Evolutionary conservation across 2,888 invertebrate genomes (phyloP).

Genomic region (Acrobasis repandana): DNA sequence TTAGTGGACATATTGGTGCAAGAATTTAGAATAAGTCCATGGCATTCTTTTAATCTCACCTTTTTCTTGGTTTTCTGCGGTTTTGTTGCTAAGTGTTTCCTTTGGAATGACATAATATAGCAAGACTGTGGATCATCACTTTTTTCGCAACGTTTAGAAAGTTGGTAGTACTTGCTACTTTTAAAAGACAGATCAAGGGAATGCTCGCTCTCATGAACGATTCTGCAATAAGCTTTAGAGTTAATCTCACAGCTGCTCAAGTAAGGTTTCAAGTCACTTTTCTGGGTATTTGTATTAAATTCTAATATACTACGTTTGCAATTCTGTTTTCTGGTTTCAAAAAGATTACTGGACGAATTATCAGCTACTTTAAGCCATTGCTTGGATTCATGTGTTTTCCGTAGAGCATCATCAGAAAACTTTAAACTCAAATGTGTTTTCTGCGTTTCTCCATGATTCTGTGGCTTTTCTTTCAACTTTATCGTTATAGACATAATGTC

Average conservation of each 20-base stretch:
- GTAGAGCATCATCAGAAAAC: conserved; percentile 42
- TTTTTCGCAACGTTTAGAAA: conserved; percentile 31
- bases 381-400: conserved; percentile 32
- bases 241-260: conserved; percentile 51
- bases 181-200: conserved; percentile 42
- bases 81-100: conserved; percentile 36
- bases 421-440: conserved; percentile 44
- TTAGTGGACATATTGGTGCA: conserved; percentile 27
- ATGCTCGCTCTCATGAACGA: conserved; percentile 42
- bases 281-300: conserved; percentile 4
- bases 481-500: conserved; percentile 54
- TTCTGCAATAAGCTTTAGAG: conserved; percentile 45
- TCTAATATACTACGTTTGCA: conserved; percentile 13
- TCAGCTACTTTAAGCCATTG: conserved; percentile 36
- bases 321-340: conserved; percentile 25
- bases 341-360: conserved; percentile 36
- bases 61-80: conserved; percentile 40
- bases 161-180: conserved; percentile 39
- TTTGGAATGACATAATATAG: conserved; percentile 55
- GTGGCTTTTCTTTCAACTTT: conserved; percentile 53
- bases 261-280: conserved; percentile 48
- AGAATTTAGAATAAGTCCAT: conserved; percentile 29
- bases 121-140: conserved; percentile 51
- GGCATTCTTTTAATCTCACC: conserved; percentile 36
- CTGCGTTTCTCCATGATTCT: conserved; percentile 39